A percentile compares a stretch with the other conserved stretches of the same genome.
Conservation (phyloP, 2,797 vertebrate genomes). For the Anisognathus igniventris region DNA sequence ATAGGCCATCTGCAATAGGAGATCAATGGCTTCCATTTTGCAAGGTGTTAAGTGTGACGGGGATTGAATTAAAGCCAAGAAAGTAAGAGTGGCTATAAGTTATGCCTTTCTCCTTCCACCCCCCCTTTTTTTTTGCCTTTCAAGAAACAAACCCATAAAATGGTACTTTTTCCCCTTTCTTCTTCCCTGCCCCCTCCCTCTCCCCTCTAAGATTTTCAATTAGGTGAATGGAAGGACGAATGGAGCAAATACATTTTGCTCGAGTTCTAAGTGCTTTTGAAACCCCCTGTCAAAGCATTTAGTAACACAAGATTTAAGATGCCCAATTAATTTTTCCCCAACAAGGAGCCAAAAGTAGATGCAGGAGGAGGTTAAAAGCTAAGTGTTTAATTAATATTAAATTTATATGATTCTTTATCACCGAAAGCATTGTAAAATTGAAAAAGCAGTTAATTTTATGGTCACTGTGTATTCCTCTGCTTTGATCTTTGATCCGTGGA, state of each 20-base stretch:
- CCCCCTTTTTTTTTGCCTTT: not conserved
- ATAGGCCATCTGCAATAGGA: slow-evolving; percentile 40
- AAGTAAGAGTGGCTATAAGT: slow-evolving; percentile 38
- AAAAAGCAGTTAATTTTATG: slow-evolving; percentile 81
- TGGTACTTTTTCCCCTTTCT: slow-evolving; percentile 1
- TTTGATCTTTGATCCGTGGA: slow-evolving; percentile 78
- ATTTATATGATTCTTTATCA: slow-evolving; percentile 81
- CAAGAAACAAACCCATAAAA: slow-evolving; percentile 67
- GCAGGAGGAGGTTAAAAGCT: slow-evolving; percentile 79
- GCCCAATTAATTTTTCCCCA: slow-evolving; percentile 77
- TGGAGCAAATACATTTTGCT: slow-evolving; percentile 51
- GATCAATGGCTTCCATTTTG: slow-evolving; percentile 64
- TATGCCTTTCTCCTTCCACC: not conserved
- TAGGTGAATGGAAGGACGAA: slow-evolving; percentile 69
- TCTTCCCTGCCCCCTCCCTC: not conserved
- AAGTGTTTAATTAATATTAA: slow-evolving; percentile 85
- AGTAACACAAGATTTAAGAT: slow-evolving; percentile 77
- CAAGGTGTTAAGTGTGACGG: slow-evolving; percentile 44
- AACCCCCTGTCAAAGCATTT: slow-evolving; percentile 73
- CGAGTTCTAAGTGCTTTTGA: slow-evolving; percentile 71
- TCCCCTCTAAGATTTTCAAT: slow-evolving; percentile 53
- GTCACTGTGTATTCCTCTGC: slow-evolving; percentile 73
- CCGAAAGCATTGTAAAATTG: slow-evolving; percentile 79
- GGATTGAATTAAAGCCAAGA: slow-evolving; percentile 54
- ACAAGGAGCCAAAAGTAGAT: slow-evolving; percentile 78